Percentiles rank a stretch among this genome's conserved stretches.
These are phyloP conservation scores for Halotydeus destructor DNA, from an alignment of 1,140 invertebrate species.

Conservation along the genomic window DNA sequence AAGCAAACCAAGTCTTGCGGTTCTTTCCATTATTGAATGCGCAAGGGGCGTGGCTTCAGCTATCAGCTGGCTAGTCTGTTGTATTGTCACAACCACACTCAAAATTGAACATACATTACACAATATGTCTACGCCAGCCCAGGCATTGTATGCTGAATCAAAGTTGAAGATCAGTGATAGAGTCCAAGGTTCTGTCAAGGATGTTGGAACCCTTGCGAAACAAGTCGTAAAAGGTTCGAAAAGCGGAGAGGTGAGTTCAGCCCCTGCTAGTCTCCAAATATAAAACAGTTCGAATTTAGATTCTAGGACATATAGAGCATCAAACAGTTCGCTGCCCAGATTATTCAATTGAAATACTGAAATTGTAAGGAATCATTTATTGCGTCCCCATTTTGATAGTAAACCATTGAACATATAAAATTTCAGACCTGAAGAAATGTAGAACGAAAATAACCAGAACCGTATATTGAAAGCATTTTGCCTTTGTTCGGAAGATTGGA, in stretches of 20 bases:
- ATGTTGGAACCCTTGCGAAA: conserved; percentile 54
- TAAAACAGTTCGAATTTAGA: conserved; percentile 28
- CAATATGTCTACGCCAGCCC: not conserved
- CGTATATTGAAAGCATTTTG: conserved; percentile 39
- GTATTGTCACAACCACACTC: not conserved
- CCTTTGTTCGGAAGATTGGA: not conserved
- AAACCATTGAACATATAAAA: not conserved
- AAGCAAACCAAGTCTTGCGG: too few species aligned
- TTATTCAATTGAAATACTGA: conserved; percentile 45
- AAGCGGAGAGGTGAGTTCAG: conserved; percentile 43
- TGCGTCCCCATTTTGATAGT: not conserved
- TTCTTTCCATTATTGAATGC: too few species aligned
- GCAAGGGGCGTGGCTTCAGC: too few species aligned
- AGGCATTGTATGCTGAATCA: conserved; percentile 33
- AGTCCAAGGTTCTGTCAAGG: conserved; percentile 68
- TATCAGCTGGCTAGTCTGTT: not conserved
- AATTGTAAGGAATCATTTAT: conserved; percentile 22
- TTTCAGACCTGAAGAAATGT: conserved; percentile 44
- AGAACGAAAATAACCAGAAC: conserved; percentile 44
- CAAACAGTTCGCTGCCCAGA: conserved; percentile 52
- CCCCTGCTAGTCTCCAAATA: not conserved
- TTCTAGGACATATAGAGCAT: conserved; percentile 50
- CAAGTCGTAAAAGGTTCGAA: conserved; percentile 64
- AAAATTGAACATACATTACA: too few species aligned
- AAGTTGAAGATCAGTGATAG: conserved; percentile 60